Conservation (phyloP, 2,797 vertebrate species). For the Brachymystax lenok region DNA sequence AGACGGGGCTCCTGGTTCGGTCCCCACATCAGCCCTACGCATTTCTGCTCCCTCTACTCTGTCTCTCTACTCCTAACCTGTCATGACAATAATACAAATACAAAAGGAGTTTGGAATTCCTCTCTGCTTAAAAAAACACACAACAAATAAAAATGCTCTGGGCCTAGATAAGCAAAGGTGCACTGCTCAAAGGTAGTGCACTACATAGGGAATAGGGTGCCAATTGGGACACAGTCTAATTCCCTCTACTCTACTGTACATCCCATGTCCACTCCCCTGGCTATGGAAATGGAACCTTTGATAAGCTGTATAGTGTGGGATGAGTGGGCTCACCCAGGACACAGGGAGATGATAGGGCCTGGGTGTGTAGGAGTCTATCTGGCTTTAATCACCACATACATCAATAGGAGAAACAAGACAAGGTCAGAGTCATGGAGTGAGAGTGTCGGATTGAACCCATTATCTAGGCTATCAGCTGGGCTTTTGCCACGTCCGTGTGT, state of each 20-base stretch:
- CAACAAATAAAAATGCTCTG: too few species aligned
- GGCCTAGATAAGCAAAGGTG: too few species aligned
- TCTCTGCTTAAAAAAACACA: too few species aligned
- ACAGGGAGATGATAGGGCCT: constrained; percentile 46
- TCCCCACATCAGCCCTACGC: too few species aligned
- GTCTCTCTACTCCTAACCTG: too few species aligned
- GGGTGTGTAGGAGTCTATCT: constrained; percentile 47
- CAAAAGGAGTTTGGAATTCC: too few species aligned
- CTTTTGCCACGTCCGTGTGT: constrained; percentile 32
- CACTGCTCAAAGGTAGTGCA: too few species aligned
- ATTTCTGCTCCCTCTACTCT: too few species aligned
- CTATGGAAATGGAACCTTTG: constrained; percentile 53
- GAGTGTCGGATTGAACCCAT: constrained; percentile 42
- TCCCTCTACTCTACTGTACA: not conserved
- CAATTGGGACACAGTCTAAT: not conserved
- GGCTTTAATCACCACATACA: constrained; percentile 56
- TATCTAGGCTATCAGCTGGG: constrained; percentile 39
- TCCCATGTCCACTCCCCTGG: constrained; percentile 7
- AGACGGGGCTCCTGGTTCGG: too few species aligned
- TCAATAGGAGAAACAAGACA: constrained; percentile 64
- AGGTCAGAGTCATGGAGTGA: constrained; percentile 52
- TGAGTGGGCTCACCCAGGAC: constrained; percentile 38
- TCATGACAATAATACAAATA: too few species aligned
- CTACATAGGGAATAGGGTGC: too few species aligned
- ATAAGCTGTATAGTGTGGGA: constrained; percentile 32